Evolutionary conservation across 2,113 vertebrate species (phyloP).

Genomic region (Syngnathoides biaculeatus): DNA sequence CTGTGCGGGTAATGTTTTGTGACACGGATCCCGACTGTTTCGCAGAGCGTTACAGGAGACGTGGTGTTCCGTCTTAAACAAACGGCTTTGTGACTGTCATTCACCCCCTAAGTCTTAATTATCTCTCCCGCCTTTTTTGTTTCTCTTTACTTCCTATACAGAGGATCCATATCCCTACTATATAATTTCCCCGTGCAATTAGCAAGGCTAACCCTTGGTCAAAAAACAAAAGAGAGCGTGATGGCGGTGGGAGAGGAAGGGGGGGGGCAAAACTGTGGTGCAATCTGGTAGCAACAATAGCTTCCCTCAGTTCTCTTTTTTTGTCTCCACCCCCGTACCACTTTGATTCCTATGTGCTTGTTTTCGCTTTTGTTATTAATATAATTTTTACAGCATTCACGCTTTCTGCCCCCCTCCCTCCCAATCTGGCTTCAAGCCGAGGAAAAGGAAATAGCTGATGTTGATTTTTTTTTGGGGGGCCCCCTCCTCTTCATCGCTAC

Average conservation of each 20-base stretch:
- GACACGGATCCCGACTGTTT: conserved; percentile 73
- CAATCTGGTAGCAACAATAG: conserved; percentile 67
- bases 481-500: background rate
- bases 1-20: conserved; percentile 75
- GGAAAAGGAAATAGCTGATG: conserved; percentile 70
- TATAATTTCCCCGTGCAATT: conserved; percentile 70
- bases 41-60: conserved; percentile 59
- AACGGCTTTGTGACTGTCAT: conserved; percentile 73
- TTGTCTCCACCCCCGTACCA: conserved; percentile 46
- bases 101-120: conserved; percentile 76
- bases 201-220: conserved; percentile 63
- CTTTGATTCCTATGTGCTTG: conserved; percentile 39
- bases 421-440: conserved; percentile 63
- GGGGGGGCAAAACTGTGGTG: conserved; percentile 62
- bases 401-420: conserved; percentile 51
- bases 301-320: conserved; percentile 53
- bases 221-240: conserved; percentile 28
- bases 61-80: conserved; percentile 69
- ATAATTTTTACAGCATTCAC: conserved; percentile 63
- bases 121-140: conserved; percentile 68
- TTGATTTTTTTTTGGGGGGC: conserved; percentile 59
- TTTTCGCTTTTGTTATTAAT: conserved; percentile 62
- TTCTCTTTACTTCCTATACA: conserved; percentile 53
- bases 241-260: background rate
- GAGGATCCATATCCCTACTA: conserved; percentile 66